Percentiles rank a stretch among this genome's conserved stretches.
These are phyloP conservation scores for Pachypsylla venusta DNA, from an alignment of 1,140 invertebrate genomes.

Conservation along the genomic window DNA sequence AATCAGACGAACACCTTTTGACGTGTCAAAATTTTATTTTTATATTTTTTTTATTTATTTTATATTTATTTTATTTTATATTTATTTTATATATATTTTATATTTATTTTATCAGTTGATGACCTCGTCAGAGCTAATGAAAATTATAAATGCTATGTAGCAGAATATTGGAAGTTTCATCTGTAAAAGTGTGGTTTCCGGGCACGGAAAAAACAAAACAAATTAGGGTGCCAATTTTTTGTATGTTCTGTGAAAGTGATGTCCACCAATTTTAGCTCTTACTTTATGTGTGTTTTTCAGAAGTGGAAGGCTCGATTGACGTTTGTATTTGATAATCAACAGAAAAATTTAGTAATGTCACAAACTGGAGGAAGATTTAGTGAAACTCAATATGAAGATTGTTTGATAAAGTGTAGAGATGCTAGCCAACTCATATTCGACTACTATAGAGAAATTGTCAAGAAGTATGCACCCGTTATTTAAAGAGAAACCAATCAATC, in stretches of 20 bases:
- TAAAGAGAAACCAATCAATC: no score
- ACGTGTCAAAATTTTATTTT: no score
- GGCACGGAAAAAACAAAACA: background rate
- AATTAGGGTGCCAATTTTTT: background rate
- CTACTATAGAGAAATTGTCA: background rate
- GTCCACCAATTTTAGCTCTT: background rate
- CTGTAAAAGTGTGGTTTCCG: background rate
- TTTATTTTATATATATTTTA: no score
- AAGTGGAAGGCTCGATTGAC: background rate
- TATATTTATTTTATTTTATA: no score
- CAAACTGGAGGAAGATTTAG: background rate
- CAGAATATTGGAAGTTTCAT: background rate
- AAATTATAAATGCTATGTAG: background rate
- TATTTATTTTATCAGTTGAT: no score
- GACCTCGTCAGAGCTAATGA: no score
- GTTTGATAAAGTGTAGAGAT: slow-evolving; percentile 4
- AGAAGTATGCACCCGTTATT: slow-evolving; percentile 1
- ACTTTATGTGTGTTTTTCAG: background rate
- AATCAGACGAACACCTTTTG: no score
- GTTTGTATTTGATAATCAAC: slow-evolving; percentile 1
- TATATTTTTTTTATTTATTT: no score
- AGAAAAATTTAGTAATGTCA: background rate
- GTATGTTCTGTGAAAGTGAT: background rate
- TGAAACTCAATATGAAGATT: background rate
- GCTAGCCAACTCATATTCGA: background rate